Conservation (phyloP, 2,888 invertebrate genomes). For the Apocheima hispidaria region DNA sequence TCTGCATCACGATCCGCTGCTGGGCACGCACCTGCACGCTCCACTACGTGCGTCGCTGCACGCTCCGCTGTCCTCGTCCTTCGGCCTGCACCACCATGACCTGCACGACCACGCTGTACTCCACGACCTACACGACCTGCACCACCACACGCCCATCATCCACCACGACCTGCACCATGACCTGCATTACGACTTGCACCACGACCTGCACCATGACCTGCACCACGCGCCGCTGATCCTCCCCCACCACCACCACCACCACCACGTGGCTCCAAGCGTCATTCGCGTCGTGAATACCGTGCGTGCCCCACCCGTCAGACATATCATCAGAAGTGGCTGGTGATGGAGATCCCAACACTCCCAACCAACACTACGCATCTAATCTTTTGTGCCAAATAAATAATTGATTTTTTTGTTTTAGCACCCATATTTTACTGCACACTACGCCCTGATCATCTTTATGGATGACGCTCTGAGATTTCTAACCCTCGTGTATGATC, state of each 20-base stretch:
- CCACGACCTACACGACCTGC: conserved; percentile 30
- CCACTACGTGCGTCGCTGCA: conserved; percentile 28
- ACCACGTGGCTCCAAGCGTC: conserved; percentile 38
- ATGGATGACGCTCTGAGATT: too few species aligned
- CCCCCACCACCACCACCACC: conserved; percentile 17
- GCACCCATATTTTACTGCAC: conserved; percentile 22
- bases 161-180: conserved; percentile 30
- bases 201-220: conserved; percentile 22
- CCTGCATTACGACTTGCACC: conserved; percentile 20
- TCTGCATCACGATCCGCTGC: conserved; percentile 42
- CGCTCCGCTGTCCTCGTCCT: conserved; percentile 21
- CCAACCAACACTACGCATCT: conserved; percentile 7
- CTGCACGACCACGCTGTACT: conserved; percentile 35
- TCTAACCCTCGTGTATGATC: too few species aligned
- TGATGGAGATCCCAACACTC: conserved; percentile 18
- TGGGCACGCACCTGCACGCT: conserved; percentile 37
- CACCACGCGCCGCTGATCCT: conserved; percentile 28
- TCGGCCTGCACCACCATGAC: conserved; percentile 15
- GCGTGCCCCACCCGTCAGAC: conserved; percentile 19
- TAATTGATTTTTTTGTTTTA: conserved; percentile 16
- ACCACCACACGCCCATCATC: conserved; percentile 30
- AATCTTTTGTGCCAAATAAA: conserved; percentile 34
- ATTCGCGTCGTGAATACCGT: conserved; percentile 45
- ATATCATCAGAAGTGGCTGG: conserved; percentile 38
- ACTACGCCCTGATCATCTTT: too few species aligned